phyloP scores from a whole-genome alignment of 2,113 vertebrate genomes.

The Apeltes quadracus region DNA sequence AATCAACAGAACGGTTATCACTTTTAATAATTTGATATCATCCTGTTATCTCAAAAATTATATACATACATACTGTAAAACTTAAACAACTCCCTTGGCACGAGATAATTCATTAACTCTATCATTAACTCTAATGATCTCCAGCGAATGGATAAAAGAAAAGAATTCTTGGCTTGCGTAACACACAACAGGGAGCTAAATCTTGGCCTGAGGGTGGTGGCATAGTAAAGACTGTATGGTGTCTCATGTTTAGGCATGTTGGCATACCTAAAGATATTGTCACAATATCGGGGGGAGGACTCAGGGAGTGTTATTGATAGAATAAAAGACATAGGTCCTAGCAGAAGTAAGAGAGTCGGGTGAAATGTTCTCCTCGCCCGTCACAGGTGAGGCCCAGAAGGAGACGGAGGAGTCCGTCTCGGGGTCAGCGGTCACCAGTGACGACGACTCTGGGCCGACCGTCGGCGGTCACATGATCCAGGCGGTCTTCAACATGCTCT shows the following conservation, averaged over 20 bases:
- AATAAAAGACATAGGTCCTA: background rate
- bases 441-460: slow-evolving; percentile 38
- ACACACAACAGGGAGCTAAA: background rate
- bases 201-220: background rate
- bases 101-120: background rate
- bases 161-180: background rate
- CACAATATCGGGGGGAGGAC: too few relatives aligned
- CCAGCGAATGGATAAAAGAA: background rate
- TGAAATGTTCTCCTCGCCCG: background rate
- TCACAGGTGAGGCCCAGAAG: slow-evolving; percentile 57
- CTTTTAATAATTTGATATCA: background rate
- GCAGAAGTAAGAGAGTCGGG: background rate
- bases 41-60: background rate
- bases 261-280: background rate
- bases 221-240: background rate
- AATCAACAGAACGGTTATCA: background rate
- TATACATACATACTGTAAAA: background rate
- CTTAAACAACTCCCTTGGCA: background rate
- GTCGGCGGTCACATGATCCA: slow-evolving; percentile 80
- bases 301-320: background rate
- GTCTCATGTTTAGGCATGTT: slow-evolving; percentile 1
- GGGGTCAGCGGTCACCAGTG: background rate
- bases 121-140: background rate
- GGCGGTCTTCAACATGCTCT: slow-evolving; percentile 84
- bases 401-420: slow-evolving; percentile 58